phyloP scores from a whole-genome alignment of 2,888 invertebrate genomes.

The Achlya flavicornis region DNA sequence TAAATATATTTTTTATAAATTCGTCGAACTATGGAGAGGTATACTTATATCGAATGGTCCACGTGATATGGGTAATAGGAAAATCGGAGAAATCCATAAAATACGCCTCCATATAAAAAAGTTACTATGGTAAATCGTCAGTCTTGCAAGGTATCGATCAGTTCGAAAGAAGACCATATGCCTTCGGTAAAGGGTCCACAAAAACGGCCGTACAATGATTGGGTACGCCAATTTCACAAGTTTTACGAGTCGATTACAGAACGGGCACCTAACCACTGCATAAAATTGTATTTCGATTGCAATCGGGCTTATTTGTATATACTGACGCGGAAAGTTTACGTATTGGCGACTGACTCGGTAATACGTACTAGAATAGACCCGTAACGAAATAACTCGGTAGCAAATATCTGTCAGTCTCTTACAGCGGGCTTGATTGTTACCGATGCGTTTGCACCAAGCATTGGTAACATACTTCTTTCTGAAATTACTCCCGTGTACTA shows the following conservation, averaged over 20 bases:
- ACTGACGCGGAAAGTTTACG: too few relatives aligned
- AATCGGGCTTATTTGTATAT: too few relatives aligned
- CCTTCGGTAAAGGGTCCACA: conserved; percentile 2
- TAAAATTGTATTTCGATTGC: background rate
- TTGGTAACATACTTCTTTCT: background rate
- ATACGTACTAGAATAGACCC: background rate
- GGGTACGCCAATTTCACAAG: too few relatives aligned
- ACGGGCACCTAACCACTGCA: background rate
- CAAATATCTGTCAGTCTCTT: background rate
- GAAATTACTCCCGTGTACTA: background rate
- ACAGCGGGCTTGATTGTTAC: background rate
- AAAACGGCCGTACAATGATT: conserved; percentile 15
- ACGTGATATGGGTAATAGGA: conserved; percentile 10
- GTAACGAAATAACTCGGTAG: background rate
- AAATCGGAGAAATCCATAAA: background rate
- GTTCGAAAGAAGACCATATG: conserved; percentile 27
- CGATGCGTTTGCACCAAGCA: background rate
- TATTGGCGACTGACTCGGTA: too few relatives aligned
- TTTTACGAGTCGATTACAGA: background rate
- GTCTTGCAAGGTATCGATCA: conserved; percentile 55
- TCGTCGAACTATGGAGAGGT: background rate
- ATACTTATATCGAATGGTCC: conserved; percentile 9
- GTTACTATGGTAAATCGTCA: conserved; percentile 62
- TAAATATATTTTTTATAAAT: background rate
- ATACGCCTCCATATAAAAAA: conserved; percentile 12